Conservation (phyloP, 2,113 vertebrate genomes). For the Stegastes partitus region DNA sequence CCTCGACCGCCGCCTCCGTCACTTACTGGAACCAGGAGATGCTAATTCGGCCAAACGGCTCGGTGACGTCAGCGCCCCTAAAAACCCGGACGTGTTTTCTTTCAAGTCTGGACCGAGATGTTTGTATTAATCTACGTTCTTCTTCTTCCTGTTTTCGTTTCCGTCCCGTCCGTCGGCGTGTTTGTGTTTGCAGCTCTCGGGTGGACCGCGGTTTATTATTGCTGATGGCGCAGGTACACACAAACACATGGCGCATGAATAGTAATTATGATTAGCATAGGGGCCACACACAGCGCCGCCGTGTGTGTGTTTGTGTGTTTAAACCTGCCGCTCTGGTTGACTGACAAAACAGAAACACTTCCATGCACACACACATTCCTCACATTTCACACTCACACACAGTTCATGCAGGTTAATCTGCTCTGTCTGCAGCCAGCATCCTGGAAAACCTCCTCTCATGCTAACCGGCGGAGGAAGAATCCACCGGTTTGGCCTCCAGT, state of each 20-base stretch:
- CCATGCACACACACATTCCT: conserved; percentile 64
- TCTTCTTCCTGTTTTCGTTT: conserved; percentile 51
- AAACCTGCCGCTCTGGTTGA: conserved; percentile 71
- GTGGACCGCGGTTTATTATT: conserved; percentile 69
- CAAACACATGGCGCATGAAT: conserved; percentile 51
- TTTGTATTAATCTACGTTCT: conserved; percentile 10
- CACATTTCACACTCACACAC: conserved; percentile 50
- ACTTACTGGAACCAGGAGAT: conserved; percentile 53
- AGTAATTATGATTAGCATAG: conserved; percentile 76
- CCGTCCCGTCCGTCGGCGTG: too few species aligned
- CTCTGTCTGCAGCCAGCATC: too few species aligned
- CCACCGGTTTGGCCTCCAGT: too few species aligned
- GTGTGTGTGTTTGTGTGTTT: conserved; percentile 73
- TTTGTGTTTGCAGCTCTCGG: conserved; percentile 64
- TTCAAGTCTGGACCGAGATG: conserved; percentile 3
- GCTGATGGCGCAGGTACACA: conserved; percentile 65
- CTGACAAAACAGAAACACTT: conserved; percentile 76
- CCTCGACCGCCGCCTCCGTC: conserved; percentile 18
- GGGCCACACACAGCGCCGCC: conserved; percentile 68
- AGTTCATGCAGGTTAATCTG: not conserved
- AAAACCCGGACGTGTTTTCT: conserved; percentile 12
- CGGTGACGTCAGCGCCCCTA: not conserved
- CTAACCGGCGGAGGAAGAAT: too few species aligned
- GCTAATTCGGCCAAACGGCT: not conserved
- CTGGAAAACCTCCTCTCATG: too few species aligned